Percentiles rank a stretch among this genome's conserved stretches.
phyloP scores from a whole-genome alignment of 2,797 vertebrate species.

The Threskiornis aethiopicus region DNA sequence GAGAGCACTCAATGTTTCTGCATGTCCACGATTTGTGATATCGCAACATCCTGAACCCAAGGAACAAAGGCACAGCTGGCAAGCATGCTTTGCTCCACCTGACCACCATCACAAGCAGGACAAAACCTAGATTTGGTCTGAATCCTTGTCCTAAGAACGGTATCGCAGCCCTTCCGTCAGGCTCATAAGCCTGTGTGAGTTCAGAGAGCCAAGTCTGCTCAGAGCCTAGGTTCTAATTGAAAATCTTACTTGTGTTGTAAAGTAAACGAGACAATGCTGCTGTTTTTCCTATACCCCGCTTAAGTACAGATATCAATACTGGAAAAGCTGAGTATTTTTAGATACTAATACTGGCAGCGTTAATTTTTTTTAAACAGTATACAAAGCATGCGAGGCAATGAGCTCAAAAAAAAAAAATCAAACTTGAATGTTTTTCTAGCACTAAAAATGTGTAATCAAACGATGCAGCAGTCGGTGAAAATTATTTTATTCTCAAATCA shows the following conservation, averaged over 20 bases:
- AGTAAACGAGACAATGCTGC: background rate
- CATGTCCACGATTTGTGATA: rapidly evolving
- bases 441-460: background rate
- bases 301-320: background rate
- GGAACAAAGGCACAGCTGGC: background rate
- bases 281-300: background rate
- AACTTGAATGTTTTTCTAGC: background rate
- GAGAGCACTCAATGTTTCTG: background rate
- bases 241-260: background rate
- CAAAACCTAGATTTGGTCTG: background rate
- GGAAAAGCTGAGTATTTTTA: background rate
- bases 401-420: background rate
- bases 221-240: background rate
- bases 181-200: rapidly evolving
- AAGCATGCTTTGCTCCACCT: background rate
- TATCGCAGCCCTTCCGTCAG: background rate
- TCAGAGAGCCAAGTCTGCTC: background rate
- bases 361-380: background rate
- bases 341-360: background rate
- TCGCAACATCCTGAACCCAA: rapidly evolving
- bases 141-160: rapidly evolving
- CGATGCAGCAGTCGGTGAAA: rapidly evolving
- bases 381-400: background rate
- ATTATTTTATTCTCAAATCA: background rate
- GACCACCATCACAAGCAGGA: background rate